These are phyloP conservation scores for Heliconius ethilla DNA, from an alignment of 2,888 invertebrate genomes.

Conservation along the genomic window DNA sequence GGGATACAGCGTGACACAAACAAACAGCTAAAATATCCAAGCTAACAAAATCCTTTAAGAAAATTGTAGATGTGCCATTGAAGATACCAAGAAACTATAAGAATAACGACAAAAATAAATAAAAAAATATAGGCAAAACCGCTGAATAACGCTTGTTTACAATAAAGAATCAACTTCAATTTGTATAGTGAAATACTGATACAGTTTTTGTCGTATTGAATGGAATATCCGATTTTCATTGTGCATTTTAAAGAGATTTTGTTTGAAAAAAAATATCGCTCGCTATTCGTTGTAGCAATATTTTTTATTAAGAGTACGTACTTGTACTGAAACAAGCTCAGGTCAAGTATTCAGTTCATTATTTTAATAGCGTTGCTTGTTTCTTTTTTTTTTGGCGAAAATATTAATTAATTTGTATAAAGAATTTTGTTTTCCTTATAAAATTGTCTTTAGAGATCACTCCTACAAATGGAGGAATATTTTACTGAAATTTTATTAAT, in stretches of 20 bases:
- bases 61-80: no score
- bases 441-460: not conserved
- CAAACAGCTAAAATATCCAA: no score
- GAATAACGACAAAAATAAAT: not conserved
- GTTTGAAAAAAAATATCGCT: conserved; percentile 19
- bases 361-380: conserved; percentile 34
- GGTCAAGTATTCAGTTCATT: conserved; percentile 38
- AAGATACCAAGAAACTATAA: not conserved
- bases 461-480: no score
- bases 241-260: conserved; percentile 20
- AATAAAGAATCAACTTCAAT: conserved; percentile 17
- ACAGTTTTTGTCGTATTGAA: conserved; percentile 18
- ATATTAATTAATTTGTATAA: not conserved
- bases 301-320: conserved; percentile 28
- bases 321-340: conserved; percentile 33
- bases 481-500: no score
- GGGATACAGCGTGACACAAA: no score
- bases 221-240: conserved; percentile 21
- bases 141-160: not conserved
- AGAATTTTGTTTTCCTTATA: not conserved
- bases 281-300: conserved; percentile 22
- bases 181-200: conserved; percentile 19
- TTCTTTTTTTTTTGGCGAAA: conserved; percentile 7
- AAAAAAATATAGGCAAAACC: not conserved
- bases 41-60: no score